Conservation (phyloP, 1,140 invertebrate genomes). For the Nasonia longicornis region DNA sequence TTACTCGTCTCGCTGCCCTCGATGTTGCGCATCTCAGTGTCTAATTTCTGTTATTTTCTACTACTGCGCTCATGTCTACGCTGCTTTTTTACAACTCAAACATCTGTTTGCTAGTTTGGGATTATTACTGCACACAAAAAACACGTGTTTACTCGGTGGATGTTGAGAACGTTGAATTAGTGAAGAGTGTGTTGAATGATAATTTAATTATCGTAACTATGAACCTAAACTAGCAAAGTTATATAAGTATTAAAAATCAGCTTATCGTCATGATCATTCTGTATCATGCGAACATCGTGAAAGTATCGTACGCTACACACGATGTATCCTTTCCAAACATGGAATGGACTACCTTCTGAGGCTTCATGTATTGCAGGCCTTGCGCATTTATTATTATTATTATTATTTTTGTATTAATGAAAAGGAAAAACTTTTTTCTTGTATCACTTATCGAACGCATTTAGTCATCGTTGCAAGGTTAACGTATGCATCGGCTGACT, state of each 20-base stretch:
- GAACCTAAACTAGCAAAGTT: constrained; percentile 44
- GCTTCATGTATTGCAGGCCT: background rate
- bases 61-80: constrained; percentile 12
- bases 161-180: background rate
- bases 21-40: constrained; percentile 27
- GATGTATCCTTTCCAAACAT: constrained; percentile 41
- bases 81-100: constrained; percentile 14
- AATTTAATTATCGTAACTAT: background rate
- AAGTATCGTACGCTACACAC: constrained; percentile 43
- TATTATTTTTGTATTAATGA: background rate
- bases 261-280: constrained; percentile 24
- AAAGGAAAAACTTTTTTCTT: background rate
- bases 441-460: constrained; percentile 26
- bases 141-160: no score
- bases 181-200: background rate
- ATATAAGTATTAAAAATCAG: constrained; percentile 14
- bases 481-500: constrained; percentile 15
- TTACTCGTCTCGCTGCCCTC: constrained; percentile 5
- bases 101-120: constrained; percentile 40
- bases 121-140: background rate
- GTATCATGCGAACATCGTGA: constrained; percentile 43
- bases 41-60: constrained; percentile 18
- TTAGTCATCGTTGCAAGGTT: constrained; percentile 19
- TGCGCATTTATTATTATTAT: background rate
- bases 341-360: constrained; percentile 21